Percentiles rank a stretch among this genome's conserved stretches.
Conservation (phyloP, 2,113 vertebrate species). For the Fregata magnificens region DNA sequence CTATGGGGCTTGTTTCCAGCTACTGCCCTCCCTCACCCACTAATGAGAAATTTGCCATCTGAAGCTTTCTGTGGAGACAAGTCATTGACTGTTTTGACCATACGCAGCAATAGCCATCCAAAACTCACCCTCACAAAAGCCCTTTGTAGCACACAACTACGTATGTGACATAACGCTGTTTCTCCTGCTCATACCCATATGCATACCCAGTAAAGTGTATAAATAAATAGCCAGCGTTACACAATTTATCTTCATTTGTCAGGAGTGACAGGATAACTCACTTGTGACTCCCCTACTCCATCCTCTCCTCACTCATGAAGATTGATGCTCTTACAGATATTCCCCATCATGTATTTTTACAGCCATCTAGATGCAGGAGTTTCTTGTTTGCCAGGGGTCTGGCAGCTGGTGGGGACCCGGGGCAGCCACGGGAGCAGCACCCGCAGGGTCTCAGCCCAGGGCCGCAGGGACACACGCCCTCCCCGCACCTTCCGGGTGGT, state of each 20-base stretch:
- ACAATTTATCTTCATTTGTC: conserved; percentile 67
- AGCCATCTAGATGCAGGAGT: not conserved
- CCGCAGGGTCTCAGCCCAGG: rapidly evolving
- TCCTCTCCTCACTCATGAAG: conserved; percentile 40
- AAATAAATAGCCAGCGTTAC: conserved; percentile 25
- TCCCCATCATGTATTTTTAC: not conserved
- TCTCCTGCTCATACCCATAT: not conserved
- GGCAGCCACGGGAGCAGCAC: not conserved
- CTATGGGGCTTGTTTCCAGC: not conserved
- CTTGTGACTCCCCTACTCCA: conserved; percentile 29
- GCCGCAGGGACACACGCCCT: rapidly evolving
- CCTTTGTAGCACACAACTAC: not conserved
- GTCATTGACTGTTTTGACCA: not conserved
- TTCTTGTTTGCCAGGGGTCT: not conserved
- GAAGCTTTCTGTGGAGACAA: not conserved
- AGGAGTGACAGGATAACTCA: conserved; percentile 51
- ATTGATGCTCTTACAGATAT: conserved; percentile 37
- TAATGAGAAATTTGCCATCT: not conserved
- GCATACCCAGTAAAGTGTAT: not conserved
- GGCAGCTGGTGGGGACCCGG: not conserved
- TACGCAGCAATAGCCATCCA: not conserved
- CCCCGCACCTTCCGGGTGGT: not conserved
- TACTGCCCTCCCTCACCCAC: not conserved
- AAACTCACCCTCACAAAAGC: not conserved
- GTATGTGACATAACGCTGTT: rapidly evolving